phyloP scores from a whole-genome alignment of 1,140 invertebrate genomes.

The Agrypnia vestita region DNA sequence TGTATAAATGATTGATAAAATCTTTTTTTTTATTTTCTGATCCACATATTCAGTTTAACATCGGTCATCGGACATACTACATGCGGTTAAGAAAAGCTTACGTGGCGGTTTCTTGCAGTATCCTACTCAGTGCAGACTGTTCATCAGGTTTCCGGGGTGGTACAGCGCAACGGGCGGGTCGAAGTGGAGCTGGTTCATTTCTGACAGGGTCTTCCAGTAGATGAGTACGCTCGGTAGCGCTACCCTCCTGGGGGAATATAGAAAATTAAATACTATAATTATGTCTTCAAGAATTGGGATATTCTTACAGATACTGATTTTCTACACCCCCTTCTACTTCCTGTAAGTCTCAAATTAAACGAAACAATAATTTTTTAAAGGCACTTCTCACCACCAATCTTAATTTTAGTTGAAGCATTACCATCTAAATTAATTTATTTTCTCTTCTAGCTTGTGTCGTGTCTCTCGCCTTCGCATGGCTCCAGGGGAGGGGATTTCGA shows the following conservation, averaged over 20 bases:
- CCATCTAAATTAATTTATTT: too few species aligned
- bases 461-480: too few species aligned
- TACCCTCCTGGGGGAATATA: conserved; percentile 71
- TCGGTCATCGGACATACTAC: too few species aligned
- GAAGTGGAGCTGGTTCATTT: conserved; percentile 70
- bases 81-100: conserved; percentile 68
- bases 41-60: too few species aligned
- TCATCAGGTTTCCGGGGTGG: conserved; percentile 87
- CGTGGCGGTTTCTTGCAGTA: conserved; percentile 91
- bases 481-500: too few species aligned
- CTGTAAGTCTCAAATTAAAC: background rate
- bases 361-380: too few species aligned
- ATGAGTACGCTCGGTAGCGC: conserved; percentile 78
- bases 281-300: background rate
- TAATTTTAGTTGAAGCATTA: too few species aligned
- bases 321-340: background rate
- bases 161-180: conserved; percentile 65
- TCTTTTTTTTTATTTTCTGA: too few species aligned
- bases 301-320: background rate
- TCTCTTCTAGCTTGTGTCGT: too few species aligned
- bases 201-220: conserved; percentile 80
- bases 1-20: too few species aligned
- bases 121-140: conserved; percentile 89
- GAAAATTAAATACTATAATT: background rate
- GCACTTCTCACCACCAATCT: too few species aligned